Conservation (phyloP, 2,888 invertebrate genomes). For the Drosophila merina region DNA sequence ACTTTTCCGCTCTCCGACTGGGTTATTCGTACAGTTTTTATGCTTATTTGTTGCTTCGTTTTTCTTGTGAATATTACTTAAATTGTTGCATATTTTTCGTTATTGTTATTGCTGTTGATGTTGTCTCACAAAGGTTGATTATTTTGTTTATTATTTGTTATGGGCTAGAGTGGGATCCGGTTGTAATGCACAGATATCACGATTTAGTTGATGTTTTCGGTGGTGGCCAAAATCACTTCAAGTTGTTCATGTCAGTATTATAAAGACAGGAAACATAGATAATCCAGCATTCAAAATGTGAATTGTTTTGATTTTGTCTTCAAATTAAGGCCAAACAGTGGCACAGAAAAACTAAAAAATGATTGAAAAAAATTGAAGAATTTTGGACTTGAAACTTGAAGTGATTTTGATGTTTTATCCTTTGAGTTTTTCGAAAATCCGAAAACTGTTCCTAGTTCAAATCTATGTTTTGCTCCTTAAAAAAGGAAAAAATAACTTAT, state of each 20-base stretch:
- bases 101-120: conserved; percentile 33
- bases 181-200: conserved; percentile 63
- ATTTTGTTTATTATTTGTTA: conserved; percentile 48
- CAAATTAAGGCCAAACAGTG: neutral
- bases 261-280: conserved; percentile 11
- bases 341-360: neutral
- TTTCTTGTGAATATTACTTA: conserved; percentile 55
- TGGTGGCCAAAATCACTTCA: conserved; percentile 63
- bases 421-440: neutral
- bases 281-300: conserved; percentile 15
- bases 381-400: conserved; percentile 28
- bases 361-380: neutral
- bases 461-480: conserved; percentile 7
- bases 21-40: conserved; percentile 36
- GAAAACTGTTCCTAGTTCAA: conserved; percentile 2
- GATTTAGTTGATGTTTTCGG: conserved; percentile 52
- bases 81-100: conserved; percentile 60
- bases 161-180: conserved; percentile 35
- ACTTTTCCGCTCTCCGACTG: conserved; percentile 59
- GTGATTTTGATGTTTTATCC: conserved; percentile 25
- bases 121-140: conserved; percentile 52
- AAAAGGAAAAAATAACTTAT: conserved; percentile 12
- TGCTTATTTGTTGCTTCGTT: conserved; percentile 22
- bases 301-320: conserved; percentile 24
- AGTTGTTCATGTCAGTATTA: conserved; percentile 34